These are phyloP conservation scores for Carlito syrichta DNA, from an alignment of 2,113 vertebrate genomes.

Conservation along the genomic window DNA sequence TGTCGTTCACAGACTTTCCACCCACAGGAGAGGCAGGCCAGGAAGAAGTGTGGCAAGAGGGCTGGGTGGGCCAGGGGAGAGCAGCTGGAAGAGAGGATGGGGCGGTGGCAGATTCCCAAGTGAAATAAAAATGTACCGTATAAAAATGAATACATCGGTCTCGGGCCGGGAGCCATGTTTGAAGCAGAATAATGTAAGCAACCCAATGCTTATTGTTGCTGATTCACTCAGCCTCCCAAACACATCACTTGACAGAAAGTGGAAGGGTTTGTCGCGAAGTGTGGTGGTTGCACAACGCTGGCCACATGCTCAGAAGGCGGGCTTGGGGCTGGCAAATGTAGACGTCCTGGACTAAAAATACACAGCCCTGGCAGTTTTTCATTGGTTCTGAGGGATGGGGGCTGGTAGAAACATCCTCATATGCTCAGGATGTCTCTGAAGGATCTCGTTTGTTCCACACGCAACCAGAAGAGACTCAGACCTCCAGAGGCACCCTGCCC, in stretches of 20 bases:
- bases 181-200: constrained; percentile 68
- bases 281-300: background rate
- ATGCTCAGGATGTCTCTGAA: background rate
- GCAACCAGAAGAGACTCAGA: background rate
- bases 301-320: background rate
- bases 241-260: constrained; percentile 34
- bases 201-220: constrained; percentile 44
- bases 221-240: constrained; percentile 26
- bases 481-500: rapidly evolving
- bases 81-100: background rate
- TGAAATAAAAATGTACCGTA: constrained; percentile 49
- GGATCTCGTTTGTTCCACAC: background rate
- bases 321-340: background rate
- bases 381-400: constrained; percentile 3
- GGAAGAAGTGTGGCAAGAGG: background rate
- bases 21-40: background rate
- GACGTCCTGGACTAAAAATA: constrained; percentile 38
- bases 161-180: constrained; percentile 50
- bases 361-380: background rate
- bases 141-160: constrained; percentile 60
- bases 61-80: background rate
- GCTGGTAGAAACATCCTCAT: background rate
- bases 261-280: background rate
- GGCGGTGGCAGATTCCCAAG: constrained; percentile 27
- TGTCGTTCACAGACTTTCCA: background rate